A percentile compares a stretch with the other conserved stretches of the same genome.
Evolutionary conservation across 2,113 vertebrate species (phyloP).

Genomic region (Etia nguti): DNA sequence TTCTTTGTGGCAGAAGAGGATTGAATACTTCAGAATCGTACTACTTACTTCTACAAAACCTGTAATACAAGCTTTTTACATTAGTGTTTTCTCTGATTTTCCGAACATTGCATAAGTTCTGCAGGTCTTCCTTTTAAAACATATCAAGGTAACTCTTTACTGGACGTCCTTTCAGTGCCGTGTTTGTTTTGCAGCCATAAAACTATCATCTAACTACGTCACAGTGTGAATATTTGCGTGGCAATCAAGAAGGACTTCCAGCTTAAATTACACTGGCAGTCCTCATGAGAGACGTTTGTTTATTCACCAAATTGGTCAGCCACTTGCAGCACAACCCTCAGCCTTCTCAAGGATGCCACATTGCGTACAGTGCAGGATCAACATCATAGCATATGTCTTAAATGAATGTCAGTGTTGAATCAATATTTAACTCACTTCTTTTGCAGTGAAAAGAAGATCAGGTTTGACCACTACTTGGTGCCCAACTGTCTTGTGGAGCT

Average conservation of each 20-base stretch:
- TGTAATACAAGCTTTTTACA: not conserved
- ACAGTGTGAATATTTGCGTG: not conserved
- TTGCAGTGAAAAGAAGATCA: slow-evolving; percentile 76
- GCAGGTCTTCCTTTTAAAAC: not conserved
- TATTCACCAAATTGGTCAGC: not conserved
- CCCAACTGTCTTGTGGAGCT: slow-evolving; percentile 77
- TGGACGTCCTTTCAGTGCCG: not conserved
- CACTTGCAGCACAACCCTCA: not conserved
- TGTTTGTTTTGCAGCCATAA: not conserved
- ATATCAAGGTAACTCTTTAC: not conserved
- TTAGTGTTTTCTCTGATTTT: not conserved
- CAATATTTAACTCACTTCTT: not conserved
- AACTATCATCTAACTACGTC: not conserved
- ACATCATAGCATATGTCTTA: not conserved
- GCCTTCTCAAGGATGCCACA: not conserved
- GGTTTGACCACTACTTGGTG: slow-evolving; percentile 76
- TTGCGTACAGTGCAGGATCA: not conserved
- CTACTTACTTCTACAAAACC: not conserved
- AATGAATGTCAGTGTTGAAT: not conserved
- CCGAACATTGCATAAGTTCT: not conserved
- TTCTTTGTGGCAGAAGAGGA: not conserved
- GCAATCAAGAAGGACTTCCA: not conserved
- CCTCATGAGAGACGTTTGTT: not conserved
- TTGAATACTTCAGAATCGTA: not conserved
- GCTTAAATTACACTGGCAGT: not conserved